Conservation (phyloP, 2,888 invertebrate species). For the Hedya salicella region DNA sequence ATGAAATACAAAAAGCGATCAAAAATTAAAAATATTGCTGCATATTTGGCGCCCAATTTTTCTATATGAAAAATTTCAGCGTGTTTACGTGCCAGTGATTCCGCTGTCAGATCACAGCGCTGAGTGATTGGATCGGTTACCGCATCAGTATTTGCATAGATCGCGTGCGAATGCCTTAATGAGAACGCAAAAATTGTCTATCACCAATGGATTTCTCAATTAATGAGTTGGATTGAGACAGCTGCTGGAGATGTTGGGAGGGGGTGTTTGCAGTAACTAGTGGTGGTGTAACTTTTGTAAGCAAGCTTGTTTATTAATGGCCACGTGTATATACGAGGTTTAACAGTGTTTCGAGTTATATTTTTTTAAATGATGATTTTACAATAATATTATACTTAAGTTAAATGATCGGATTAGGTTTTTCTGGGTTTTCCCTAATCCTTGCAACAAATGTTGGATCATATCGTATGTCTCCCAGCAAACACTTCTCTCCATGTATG, state of each 20-base stretch:
- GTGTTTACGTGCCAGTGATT: neutral
- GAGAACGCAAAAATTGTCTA: conserved; percentile 48
- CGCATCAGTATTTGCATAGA: conserved; percentile 66
- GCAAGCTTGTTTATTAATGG: neutral
- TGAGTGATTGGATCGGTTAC: conserved; percentile 37
- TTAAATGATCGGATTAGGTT: too few relatives aligned
- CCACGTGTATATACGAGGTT: too few relatives aligned
- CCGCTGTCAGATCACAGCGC: conserved; percentile 24
- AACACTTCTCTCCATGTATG: too few relatives aligned
- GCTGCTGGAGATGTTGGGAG: conserved; percentile 8
- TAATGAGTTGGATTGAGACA: conserved; percentile 34
- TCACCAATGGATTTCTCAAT: conserved; percentile 37
- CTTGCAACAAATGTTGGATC: too few relatives aligned
- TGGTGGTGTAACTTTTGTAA: neutral
- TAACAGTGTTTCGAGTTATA: too few relatives aligned
- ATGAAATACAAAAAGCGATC: too few relatives aligned
- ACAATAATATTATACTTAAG: too few relatives aligned
- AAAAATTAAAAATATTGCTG: too few relatives aligned
- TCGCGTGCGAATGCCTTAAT: conserved; percentile 56
- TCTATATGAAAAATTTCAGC: neutral
- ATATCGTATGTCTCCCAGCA: too few relatives aligned
- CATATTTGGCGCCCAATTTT: too few relatives aligned
- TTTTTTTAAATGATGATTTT: too few relatives aligned
- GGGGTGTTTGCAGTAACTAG: neutral
- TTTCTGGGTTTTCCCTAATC: too few relatives aligned